These are phyloP conservation scores for Pampus argenteus DNA, from an alignment of 2,797 vertebrate species.

Conservation along the genomic window DNA sequence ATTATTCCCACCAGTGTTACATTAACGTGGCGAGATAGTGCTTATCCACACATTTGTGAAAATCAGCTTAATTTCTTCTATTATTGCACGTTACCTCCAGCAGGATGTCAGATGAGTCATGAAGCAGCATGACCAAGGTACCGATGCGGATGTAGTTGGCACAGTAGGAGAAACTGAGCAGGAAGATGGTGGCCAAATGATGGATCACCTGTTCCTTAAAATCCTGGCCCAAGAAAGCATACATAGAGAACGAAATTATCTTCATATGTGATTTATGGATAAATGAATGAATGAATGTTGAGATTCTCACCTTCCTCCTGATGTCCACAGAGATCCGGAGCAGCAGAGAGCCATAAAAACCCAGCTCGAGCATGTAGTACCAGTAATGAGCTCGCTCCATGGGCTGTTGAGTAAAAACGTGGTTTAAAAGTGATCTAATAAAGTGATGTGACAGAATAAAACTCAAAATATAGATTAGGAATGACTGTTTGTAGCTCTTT, in stretches of 20 bases:
- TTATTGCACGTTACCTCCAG: slow-evolving; percentile 86
- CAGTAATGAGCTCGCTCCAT: slow-evolving; percentile 87
- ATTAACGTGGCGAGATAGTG: not conserved
- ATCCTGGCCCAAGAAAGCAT: slow-evolving; percentile 82
- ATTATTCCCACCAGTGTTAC: not conserved
- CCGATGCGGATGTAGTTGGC: slow-evolving; percentile 93
- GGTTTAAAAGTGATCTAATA: not conserved
- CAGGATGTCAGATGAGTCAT: slow-evolving; percentile 93
- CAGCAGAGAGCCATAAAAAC: slow-evolving; percentile 93
- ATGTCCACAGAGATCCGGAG: slow-evolving; percentile 92
- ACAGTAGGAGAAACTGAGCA: slow-evolving; percentile 96
- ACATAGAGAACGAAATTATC: slow-evolving; percentile 5
- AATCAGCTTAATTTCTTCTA: not conserved
- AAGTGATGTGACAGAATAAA: not conserved
- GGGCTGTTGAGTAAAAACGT: slow-evolving; percentile 78
- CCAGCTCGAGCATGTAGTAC: slow-evolving; percentile 94
- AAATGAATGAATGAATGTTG: not conserved
- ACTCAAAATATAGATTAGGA: not conserved
- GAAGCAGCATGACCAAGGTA: slow-evolving; percentile 93
- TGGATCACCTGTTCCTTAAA: slow-evolving; percentile 96
- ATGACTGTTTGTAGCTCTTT: not conserved
- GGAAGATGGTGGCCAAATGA: slow-evolving; percentile 93
- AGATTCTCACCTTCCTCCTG: slow-evolving; percentile 90
- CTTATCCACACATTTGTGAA: not conserved
- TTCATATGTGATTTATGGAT: slow-evolving; percentile 1